Percentiles rank a stretch among this genome's conserved stretches.
Evolutionary conservation across 2,888 invertebrate species (phyloP).

Genomic region (Diaperis boleti): DNA sequence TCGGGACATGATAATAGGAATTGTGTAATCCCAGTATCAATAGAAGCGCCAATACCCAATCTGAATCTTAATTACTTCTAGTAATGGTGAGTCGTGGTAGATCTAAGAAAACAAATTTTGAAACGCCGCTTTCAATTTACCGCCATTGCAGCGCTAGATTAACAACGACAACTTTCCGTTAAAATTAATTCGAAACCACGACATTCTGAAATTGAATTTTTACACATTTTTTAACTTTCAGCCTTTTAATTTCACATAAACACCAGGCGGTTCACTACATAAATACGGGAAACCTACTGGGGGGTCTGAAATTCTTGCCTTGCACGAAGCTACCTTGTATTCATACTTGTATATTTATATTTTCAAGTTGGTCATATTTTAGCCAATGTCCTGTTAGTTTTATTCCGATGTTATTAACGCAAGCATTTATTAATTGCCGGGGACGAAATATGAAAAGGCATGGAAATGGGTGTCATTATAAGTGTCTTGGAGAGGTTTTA

Average conservation of each 20-base stretch:
- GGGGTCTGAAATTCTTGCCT: constrained; percentile 33
- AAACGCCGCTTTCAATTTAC: too few species aligned
- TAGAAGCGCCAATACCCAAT: too few species aligned
- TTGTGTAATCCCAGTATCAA: too few species aligned
- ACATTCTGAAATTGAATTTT: constrained; percentile 11
- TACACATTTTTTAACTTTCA: constrained; percentile 13
- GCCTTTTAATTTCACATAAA: constrained; percentile 18
- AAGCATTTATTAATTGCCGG: neutral
- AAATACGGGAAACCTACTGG: constrained; percentile 10
- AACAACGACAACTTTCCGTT: neutral
- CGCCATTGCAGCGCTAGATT: too few species aligned
- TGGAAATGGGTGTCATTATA: too few species aligned
- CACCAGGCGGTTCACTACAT: constrained; percentile 13
- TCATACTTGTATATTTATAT: constrained; percentile 22
- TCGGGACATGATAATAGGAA: too few species aligned
- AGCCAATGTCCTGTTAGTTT: constrained; percentile 11
- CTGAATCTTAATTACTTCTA: too few species aligned
- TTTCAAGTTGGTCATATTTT: constrained; percentile 17
- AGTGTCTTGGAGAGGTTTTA: too few species aligned
- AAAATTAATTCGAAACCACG: neutral
- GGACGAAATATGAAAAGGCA: too few species aligned
- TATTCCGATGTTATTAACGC: constrained; percentile 1
- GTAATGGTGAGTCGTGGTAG: too few species aligned
- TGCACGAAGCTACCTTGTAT: constrained; percentile 27
- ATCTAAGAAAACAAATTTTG: too few species aligned